Evolutionary conservation across 2,797 vertebrate genomes (phyloP).

Genomic region (Phyllotis vaccarum): DNA sequence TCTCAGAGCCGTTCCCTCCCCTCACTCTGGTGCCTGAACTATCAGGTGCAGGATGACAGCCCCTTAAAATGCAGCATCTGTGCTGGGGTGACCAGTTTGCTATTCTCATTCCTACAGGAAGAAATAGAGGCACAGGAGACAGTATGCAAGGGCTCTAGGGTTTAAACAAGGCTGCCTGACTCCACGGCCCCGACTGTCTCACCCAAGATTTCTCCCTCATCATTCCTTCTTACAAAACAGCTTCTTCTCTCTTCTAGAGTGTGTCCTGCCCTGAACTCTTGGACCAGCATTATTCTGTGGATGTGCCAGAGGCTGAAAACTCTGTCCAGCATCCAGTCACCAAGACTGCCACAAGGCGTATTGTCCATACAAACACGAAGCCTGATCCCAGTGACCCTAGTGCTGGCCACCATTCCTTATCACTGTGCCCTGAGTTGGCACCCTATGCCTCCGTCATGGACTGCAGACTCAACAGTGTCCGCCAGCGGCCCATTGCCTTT

Average conservation of each 20-base stretch:
- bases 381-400: slow-evolving; percentile 79
- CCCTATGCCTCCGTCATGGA: slow-evolving; percentile 88
- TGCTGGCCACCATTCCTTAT: slow-evolving; percentile 90
- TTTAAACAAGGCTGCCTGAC: background rate
- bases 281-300: slow-evolving; percentile 92
- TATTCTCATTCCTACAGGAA: background rate
- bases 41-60: background rate
- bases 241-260: slow-evolving; percentile 86
- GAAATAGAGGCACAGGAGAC: background rate
- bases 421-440: slow-evolving; percentile 94
- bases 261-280: slow-evolving; percentile 95
- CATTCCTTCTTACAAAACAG: background rate
- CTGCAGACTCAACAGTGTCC: slow-evolving; percentile 81
- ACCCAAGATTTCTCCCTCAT: background rate
- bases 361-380: slow-evolving; percentile 86
- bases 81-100: background rate
- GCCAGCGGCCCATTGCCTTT: slow-evolving; percentile 90
- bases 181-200: background rate
- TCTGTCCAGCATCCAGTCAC: slow-evolving; percentile 94
- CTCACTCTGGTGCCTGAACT: background rate
- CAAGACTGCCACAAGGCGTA: slow-evolving; percentile 89
- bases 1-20: background rate
- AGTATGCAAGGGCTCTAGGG: background rate
- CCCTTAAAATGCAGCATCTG: background rate
- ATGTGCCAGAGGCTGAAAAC: slow-evolving; percentile 90